A percentile compares a stretch with the other conserved stretches of the same genome.
These are phyloP conservation scores for Porites australiensis DNA, from an alignment of 64 coral and sea anemone genomes.

Conservation along the genomic window DNA sequence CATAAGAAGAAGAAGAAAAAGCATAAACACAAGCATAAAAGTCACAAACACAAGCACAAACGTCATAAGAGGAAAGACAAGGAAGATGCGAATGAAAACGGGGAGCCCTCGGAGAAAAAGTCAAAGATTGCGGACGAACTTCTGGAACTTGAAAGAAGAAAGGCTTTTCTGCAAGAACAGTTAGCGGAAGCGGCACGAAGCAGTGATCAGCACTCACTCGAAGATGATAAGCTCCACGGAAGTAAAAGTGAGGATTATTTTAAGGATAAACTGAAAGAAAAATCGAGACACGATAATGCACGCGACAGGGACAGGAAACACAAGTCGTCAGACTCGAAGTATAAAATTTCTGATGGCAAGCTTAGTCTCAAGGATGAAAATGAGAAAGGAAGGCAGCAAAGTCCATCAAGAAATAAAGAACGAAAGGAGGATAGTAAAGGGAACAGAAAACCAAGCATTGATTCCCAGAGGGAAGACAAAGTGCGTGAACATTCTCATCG, in stretches of 20 bases:
- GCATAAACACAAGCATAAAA: conserved; percentile 77
- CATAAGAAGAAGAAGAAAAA: conserved; percentile 88
- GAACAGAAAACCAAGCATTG: conserved; percentile 53
- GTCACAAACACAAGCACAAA: conserved; percentile 91
- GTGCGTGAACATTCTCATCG: conserved; percentile 20
- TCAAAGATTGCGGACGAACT: conserved; percentile 81
- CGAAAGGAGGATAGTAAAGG: conserved; percentile 36
- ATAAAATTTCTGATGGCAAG: neutral
- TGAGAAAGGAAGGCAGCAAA: conserved; percentile 13
- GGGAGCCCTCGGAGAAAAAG: conserved; percentile 65
- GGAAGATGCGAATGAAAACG: conserved; percentile 4
- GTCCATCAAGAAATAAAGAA: conserved; percentile 41
- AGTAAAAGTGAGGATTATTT: conserved; percentile 13
- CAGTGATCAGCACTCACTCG: neutral
- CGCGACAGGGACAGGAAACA: conserved; percentile 15
- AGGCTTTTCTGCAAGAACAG: conserved; percentile 92
- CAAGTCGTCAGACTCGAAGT: neutral
- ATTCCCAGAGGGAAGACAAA: conserved; percentile 58
- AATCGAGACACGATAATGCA: conserved; percentile 42
- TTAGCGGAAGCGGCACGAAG: conserved; percentile 53
- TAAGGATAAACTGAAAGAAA: conserved; percentile 44
- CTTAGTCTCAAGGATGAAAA: conserved; percentile 3
- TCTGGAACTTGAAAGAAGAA: conserved; percentile 87
- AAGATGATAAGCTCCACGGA: neutral
- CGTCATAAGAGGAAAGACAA: conserved; percentile 62